Base-by-base conservation (phyloP, 2,888 invertebrate species). In the Drosophila gaucha region DNA sequence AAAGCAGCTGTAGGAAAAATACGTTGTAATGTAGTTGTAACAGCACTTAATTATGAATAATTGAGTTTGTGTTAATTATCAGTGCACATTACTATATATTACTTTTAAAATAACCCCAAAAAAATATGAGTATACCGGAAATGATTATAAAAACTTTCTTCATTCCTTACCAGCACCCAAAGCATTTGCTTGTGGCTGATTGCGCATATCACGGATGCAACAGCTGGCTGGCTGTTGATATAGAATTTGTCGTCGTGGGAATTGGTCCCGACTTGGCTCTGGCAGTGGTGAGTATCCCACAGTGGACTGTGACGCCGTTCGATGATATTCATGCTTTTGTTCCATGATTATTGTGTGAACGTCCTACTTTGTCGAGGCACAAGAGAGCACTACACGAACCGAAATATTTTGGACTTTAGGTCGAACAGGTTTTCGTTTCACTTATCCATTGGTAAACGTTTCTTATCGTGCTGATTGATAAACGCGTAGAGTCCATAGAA, bases 391-490 rank as follows among this genome's bases (percentile, higher is more conserved):
- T 80, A 49, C 35, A 12, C 2, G 22, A 39, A n/a, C 2, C 35
- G 3, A 24, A 14, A 36, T 1, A 50, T 44, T 63, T 55, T 49
- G 24, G 51, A 46, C 30, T 35, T 14, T 12, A 14, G 31, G 47
- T 65, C 35, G 66, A 63, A 70, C 58, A 64, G 60, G 65, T 83
- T 50, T 43, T 6, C 36, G 22, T 62, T 38, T 46, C 44, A 57
- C 51, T 78, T 79, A 83, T 66, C 72, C 62, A 68, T 68, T 10
- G 52, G 38, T 35, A 33, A 57, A 66, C 54, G 50, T 76, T 88
- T 73, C 89, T 88, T 86, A 82, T 82, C 82, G 64, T 39, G 8
- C 67, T 62, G 85, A 82, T 86, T 84, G 85, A 77, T 74, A 77
- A 56, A 63, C 59, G 51, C 31, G 39, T 35, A 36, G 46, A 47